Conservation (phyloP, 2,113 vertebrate species). For the Oryzias woworae region DNA sequence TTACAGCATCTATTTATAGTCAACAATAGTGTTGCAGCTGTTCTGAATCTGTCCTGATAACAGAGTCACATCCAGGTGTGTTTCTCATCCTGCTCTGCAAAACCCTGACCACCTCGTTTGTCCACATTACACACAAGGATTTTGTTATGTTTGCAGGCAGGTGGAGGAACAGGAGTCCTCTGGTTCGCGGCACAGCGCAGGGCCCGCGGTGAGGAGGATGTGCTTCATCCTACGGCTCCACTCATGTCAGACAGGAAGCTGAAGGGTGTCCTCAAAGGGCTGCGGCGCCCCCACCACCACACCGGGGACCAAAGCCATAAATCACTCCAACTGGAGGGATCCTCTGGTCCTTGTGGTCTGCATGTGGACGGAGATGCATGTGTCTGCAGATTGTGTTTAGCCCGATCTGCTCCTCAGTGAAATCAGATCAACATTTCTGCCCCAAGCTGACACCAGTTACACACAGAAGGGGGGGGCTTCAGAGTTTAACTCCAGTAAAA, state of each 20-base stretch:
- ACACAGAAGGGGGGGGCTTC: background rate
- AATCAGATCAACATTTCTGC: conserved; percentile 43
- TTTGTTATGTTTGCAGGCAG: no score
- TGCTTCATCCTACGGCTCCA: conserved; percentile 21
- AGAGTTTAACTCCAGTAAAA: no score
- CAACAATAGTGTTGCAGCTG: conserved; percentile 8
- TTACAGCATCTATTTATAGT: conserved; percentile 8
- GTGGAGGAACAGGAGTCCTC: no score
- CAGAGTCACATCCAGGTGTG: conserved; percentile 28
- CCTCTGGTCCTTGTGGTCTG: conserved; percentile 50
- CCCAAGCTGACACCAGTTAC: conserved; percentile 26
- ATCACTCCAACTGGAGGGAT: conserved; percentile 58
- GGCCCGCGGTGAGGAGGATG: conserved; percentile 27
- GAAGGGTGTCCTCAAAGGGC: conserved; percentile 50
- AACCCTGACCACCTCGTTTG: background rate
- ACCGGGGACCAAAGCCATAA: conserved; percentile 53
- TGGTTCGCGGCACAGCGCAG: background rate
- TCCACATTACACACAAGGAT: no score
- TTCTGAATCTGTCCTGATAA: conserved; percentile 20
- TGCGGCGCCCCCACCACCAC: conserved; percentile 50
- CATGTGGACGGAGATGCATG: conserved; percentile 34
- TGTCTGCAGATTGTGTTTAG: conserved; percentile 45
- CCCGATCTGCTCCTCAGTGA: conserved; percentile 30
- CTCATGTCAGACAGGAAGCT: conserved; percentile 22
- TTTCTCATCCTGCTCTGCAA: background rate